Base-by-base conservation (phyloP, 2,113 vertebrate genomes). In the Bothrops jararaca region DNA sequence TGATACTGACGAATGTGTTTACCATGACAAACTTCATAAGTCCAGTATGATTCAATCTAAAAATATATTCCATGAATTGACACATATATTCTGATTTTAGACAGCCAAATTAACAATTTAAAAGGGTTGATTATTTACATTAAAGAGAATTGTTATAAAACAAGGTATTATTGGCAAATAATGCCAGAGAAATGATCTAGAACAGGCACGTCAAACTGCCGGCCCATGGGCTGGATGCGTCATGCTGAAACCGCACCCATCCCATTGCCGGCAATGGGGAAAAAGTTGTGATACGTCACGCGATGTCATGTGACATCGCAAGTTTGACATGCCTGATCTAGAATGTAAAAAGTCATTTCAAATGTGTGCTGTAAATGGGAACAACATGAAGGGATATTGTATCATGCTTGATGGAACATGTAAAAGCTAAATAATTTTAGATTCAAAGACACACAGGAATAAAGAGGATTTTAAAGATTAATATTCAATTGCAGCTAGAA, bases 1-100 rank as follows among this genome's bases (percentile, higher is more conserved):
- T 99, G 99, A 95, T 99, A 99, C 87, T 99, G 99, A 57, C 99
- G 98, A 93, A 99, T 98, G 91, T 99, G 98, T 94, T 99, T 99
- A 20, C 99, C 99, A 0, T 99, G 99, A 94, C 99, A 99, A 7
- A 99, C 98, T 96, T 99, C 99, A 0, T 99, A 99, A 5, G 99
- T 99, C 99, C 99, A 99, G 89, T 99, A 99, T 23, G 99, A 99
- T 95, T 99, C 99, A 94, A 99, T 99, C 99, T 99, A 96, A 95
- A 97, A 96, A 93, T 11, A 53, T 20, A 60, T 12, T 7, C n/a
- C 8, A 7, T 85, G 64, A 15, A 52, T n/a, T 87, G 23, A 95
- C 60, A 93, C 29, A 91, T 29, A 52, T 0, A 85, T 26, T 15
- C 13, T 58, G 48, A 57, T 56, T 42, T 92, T 74, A 56, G 29